Evolutionary conservation across 2,797 vertebrate species (phyloP).

Genomic region (Dryobates pubescens): DNA sequence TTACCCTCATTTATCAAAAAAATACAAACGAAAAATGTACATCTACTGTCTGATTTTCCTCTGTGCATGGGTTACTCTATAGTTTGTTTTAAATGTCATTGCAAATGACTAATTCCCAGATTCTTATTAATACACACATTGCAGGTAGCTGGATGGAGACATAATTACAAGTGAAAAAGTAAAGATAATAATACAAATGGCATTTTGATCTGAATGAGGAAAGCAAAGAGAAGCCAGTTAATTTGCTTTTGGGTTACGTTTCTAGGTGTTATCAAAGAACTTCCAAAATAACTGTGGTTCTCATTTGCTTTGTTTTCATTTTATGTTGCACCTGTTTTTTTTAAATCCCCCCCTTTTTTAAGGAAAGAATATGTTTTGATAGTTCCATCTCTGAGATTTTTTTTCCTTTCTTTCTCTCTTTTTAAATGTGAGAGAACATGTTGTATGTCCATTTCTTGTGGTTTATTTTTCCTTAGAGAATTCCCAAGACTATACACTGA

Average conservation of each 20-base stretch:
- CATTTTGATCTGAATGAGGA: neutral
- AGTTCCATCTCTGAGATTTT: constrained; percentile 41
- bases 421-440: constrained; percentile 72
- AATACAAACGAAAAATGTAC: neutral
- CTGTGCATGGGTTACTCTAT: neutral
- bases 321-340: constrained; percentile 22
- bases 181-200: neutral
- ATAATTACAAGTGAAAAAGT: neutral
- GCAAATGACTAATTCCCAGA: neutral
- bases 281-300: neutral
- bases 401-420: constrained; percentile 39
- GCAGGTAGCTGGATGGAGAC: neutral
- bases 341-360: constrained; percentile 33
- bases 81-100: neutral
- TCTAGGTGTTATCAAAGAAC: neutral
- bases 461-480: constrained; percentile 81
- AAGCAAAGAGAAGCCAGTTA: neutral
- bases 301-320: constrained; percentile 24
- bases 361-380: constrained; percentile 60
- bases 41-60: neutral
- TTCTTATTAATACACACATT: neutral
- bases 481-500: constrained; percentile 80
- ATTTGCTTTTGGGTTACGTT: neutral
- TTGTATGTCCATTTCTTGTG: constrained; percentile 75
- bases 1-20: neutral